Evolutionary conservation across 2,888 invertebrate genomes (phyloP), one percentile per base, ranked within the genome.

Genomic region (Dermolepida albohirtum): DNA sequence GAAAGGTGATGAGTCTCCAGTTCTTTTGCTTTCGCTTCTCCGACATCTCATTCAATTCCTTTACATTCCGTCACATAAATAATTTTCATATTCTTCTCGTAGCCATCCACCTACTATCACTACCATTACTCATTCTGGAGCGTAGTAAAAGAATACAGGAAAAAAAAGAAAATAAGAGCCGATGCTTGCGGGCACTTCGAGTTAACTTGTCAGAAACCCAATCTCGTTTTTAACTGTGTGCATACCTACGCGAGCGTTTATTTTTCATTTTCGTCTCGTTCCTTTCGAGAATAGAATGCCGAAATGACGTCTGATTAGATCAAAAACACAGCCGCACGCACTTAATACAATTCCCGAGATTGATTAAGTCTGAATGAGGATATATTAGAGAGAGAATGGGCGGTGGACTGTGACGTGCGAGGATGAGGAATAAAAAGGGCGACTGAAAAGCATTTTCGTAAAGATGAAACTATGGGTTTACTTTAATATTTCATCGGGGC

Each of bases 401-500:
- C 51, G 17, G 22, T 29, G 51, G 12, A 29, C 12, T 1, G 27
- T 10, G 5, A 1, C n/a, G 1, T 34, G 6, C 16, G 11, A 16
- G 59, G 29, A 47, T 17, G 40, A 5, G 39, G 57, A 47, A 62
- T 47, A 62, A 62, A 62, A 62, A 62, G 16, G 11, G 16, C 47
- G 59, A 55, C 40, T 40, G 55, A 17, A 55, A 55, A 55, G 50
- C 55, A 7, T 27, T 44, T 47, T 6, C 59, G 34, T 47, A 62
- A 62, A 49, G 59, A 62, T 40, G 59, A 62, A 62, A 62, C 59
- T 62, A 62, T 62, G 59, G 59, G 59, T 62, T 62, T 62, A 47
- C 59, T 47, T 62, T 62, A 65, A 65, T 65, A 65, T 65, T 65
- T 65, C 54, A 65, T 54, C 44, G 52, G 39, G 16, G 65, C 52